Base-by-base conservation (phyloP, 2,113 vertebrate species). In the Lycaon pictus region DNA sequence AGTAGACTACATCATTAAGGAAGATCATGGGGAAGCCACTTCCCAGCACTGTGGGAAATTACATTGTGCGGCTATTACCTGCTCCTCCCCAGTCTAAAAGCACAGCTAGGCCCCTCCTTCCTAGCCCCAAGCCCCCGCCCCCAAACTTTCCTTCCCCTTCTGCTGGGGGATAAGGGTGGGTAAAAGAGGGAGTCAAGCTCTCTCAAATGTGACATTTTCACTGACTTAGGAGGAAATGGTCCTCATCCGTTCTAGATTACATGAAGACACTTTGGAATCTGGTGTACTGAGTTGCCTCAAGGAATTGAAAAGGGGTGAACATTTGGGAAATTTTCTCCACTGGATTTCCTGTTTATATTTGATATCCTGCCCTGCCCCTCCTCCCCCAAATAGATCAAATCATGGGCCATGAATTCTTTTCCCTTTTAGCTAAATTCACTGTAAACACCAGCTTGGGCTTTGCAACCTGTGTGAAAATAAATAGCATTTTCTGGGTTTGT, bases 171-270 rank as follows among this genome's bases (percentile, higher is more conserved):
- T 43, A 84, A 20, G 9, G 12, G 19, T 51, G 51, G 15, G 22
- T 55, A 3, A 23, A 35, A 19, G 37, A 17, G 55, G 19, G n/a
- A 93, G 62, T 43, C 32, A 43, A 93, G 11, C 23, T 79, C 29
- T 19, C n/a, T 53, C 60, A 60, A 74, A n/a, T 63, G 48, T 37
- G 83, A 19, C 23, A 25, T 94, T 97, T 95, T 94, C 88, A 71
- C 62, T 96, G 83, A 96, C 32, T 97, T 87, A 96, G 94, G 89
- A 97, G 96, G 97, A 98, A 98, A 94, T 74, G 58, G 48, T 87
- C 29, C 32, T 83, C 98, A 98, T 97, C 97, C 90, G 79, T 96
- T 97, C 22, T 37, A 95, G 95, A 98, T 97, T 97, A 96, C 29
- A 87, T 17, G 92, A 10, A 86, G 95, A 96, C 89, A 95, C 71